These are phyloP conservation scores for Tragelaphus strepsiceros DNA, from an alignment of 2,113 vertebrate species.

Conservation along the genomic window DNA sequence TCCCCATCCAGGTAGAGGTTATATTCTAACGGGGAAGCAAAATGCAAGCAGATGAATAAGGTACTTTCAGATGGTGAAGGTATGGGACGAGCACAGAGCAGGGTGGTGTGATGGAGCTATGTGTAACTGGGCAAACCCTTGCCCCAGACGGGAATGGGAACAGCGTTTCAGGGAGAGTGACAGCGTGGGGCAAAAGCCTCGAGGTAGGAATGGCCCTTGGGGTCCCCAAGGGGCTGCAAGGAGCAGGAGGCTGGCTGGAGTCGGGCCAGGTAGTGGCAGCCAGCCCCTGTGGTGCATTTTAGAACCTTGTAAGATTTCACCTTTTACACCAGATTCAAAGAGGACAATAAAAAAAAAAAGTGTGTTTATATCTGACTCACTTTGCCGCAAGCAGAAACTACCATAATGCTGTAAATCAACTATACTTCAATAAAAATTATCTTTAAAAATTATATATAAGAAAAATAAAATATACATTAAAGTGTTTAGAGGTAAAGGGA, in stretches of 20 bases:
- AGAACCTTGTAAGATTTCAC: background rate
- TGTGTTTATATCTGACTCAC: background rate
- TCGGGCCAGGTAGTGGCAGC: accelerated
- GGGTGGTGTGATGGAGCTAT: accelerated
- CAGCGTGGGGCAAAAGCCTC: accelerated
- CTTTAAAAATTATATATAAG: background rate
- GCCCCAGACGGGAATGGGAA: accelerated
- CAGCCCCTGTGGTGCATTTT: background rate
- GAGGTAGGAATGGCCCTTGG: background rate
- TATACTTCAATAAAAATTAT: background rate
- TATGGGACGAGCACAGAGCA: accelerated
- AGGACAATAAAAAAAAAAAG: background rate
- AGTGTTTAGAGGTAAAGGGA: background rate
- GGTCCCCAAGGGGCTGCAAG: accelerated
- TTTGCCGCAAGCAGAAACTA: background rate
- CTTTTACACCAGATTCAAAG: background rate
- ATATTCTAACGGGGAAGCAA: background rate
- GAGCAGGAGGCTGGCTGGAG: background rate
- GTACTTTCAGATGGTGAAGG: background rate
- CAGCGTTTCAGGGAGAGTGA: background rate
- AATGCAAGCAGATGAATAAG: background rate
- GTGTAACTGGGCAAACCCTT: accelerated
- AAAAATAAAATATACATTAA: background rate
- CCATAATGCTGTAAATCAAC: background rate
- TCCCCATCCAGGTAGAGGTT: background rate